Evolutionary conservation across 2,113 vertebrate genomes (phyloP), one percentile per base, ranked within the genome.

Genomic region (Scatophagus argus): DNA sequence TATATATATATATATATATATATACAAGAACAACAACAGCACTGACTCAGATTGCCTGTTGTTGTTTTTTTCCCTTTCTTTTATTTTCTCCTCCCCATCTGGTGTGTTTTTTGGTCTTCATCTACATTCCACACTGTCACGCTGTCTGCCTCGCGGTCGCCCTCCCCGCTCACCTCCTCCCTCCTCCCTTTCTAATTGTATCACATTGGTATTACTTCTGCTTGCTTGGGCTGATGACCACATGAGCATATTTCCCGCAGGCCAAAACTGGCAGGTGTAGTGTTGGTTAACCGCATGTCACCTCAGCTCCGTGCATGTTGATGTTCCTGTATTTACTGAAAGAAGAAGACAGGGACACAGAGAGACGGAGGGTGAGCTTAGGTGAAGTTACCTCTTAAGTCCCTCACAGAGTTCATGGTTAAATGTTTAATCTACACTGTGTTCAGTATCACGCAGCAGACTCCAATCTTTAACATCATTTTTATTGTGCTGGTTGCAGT

Each of bases 171-270:
- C 16, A 55, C 55, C 47, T 23, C 74, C 34, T 31, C 73, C 29
- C 44, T 19, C 25, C 5, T 19, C 25, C 5, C 49, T 78, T 19
- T 68, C 74, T 84, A 52, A 81, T 76, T 65, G 69, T 73, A 39
- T 77, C 82, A 83, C 79, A 63, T 52, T 66, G 77, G 51, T 68
- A 73, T 87, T 77, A 73, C 44, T 55, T 78, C 36, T 31, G 76
- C 72, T 47, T 69, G 70, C 66, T 52, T 63, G 73, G 66, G 61
- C 55, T n/a, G 46, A 71, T 14, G 7, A 70, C 61, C 56, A 58
- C 60, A 81, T 1, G 55, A 63, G 60, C 34, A 44, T 7, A 19
- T 23, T 27, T 66, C 75, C 75, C 47, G 0, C 39, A 78, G 79
- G 79, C 49, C 79, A 27, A 52, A 75, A 27, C 51, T 62, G 81